phyloP scores from a whole-genome alignment of 92 coral and sea anemone species.

The Meandrina meandrites region DNA sequence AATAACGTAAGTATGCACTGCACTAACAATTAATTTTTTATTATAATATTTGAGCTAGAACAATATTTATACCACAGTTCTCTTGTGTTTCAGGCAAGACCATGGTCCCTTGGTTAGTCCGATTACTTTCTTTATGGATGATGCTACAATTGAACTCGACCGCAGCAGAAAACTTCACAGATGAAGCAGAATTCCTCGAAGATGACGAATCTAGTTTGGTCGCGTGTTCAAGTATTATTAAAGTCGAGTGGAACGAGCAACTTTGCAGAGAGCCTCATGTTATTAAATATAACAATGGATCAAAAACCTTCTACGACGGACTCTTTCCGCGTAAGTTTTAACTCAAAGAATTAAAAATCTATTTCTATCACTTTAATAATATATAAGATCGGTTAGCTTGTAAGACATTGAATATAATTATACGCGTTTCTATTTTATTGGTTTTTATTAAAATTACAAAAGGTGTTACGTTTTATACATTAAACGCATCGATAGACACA shows the following conservation, averaged over 20 bases:
- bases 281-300: slow-evolving; percentile 28
- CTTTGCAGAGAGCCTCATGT: slow-evolving; percentile 47
- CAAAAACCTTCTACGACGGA: slow-evolving; percentile 26
- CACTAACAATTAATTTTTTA: too few species aligned
- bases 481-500: too few species aligned
- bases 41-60: not conserved
- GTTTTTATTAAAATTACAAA: too few species aligned
- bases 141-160: not conserved
- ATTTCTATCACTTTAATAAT: too few species aligned
- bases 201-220: not conserved
- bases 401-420: too few species aligned
- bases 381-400: too few species aligned
- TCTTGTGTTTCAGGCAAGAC: not conserved
- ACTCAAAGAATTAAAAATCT: not conserved
- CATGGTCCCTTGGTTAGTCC: not conserved
- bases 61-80: not conserved
- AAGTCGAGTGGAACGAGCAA: slow-evolving; percentile 37
- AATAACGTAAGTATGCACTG: too few species aligned
- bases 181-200: not conserved
- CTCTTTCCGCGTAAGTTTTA: slow-evolving; percentile 48
- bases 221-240: slow-evolving; percentile 47
- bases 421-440: too few species aligned
- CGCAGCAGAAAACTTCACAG: not conserved
- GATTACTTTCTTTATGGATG: not conserved
- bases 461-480: too few species aligned